Conservation (phyloP, 2,797 vertebrate genomes). For the Carcharodon carcharias region DNA sequence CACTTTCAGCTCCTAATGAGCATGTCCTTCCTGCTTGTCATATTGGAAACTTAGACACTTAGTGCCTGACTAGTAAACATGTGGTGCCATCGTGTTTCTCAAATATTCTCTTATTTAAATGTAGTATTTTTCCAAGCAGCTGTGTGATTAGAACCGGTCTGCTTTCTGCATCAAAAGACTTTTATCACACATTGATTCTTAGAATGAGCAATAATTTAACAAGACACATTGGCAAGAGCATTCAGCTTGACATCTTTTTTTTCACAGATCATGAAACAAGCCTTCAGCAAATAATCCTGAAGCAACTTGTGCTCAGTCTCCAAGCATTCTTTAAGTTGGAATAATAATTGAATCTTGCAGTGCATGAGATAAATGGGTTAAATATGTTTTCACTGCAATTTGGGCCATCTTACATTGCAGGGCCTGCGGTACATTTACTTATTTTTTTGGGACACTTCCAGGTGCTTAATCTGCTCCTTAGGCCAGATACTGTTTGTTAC, state of each 20-base stretch:
- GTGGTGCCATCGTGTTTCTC: not conserved
- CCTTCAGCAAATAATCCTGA: conserved; percentile 4
- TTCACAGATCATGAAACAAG: conserved; percentile 24
- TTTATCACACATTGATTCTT: conserved; percentile 7
- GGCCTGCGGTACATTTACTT: not conserved
- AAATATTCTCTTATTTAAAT: not conserved
- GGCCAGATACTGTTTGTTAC: not conserved
- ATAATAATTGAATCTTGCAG: not conserved
- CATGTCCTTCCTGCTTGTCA: not conserved
- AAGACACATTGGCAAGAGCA: not conserved
- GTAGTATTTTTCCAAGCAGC: not conserved
- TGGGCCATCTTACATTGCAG: not conserved
- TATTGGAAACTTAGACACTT: not conserved
- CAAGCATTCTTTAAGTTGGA: not conserved
- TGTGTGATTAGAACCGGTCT: not conserved
- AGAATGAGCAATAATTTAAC: conserved; percentile 7
- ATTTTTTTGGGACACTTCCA: not conserved
- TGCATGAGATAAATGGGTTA: conserved; percentile 14
- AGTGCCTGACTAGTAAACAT: not conserved
- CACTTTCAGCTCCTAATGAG: not conserved
- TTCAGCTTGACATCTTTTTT: not conserved
- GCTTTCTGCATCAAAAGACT: conserved; percentile 5
- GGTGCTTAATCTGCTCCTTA: not conserved
- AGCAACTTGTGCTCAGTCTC: not conserved
- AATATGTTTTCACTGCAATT: not conserved